Evolutionary conservation across 1,140 invertebrate species (phyloP), one percentile per base, ranked within the genome.

Genomic region (Drosophila willistoni): DNA sequence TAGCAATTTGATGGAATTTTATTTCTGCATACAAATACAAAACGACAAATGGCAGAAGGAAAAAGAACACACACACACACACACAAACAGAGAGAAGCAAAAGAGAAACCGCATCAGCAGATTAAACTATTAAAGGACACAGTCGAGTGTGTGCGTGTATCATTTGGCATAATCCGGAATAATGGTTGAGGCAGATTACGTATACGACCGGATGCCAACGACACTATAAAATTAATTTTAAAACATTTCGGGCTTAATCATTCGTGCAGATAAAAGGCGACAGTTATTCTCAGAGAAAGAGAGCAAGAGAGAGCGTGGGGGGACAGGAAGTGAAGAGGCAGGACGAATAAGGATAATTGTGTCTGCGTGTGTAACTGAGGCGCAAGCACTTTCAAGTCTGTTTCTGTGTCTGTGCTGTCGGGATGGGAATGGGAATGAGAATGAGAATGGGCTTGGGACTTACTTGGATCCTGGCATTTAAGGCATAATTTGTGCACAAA

Each of bases 171-270:
- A 51, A 51, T 51, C 44, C 59, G 63, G 60, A 19, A 71, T 68
- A 85, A 86, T 86, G 78, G 65, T n/a, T 47, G 67, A 14, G 25
- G 19, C 66, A 71, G 81, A 81, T 85, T 81, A 65, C 60, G 73
- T 72, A 69, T 69, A 73, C 64, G 69, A 54, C 51, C 39, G 39
- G 75, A 44, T 56, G 67, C 34, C 17, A 67, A 66, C 73, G 42
- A 64, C 70, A 71, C 85, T 84, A 89, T 87, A 78, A 89, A 87
- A 89, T 89, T 89, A 81, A 89, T 89, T 89, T 89, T 67, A 81
- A 83, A 82, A 89, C 81, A 89, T 77, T 89, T 72, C 54, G 63
- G 51, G 64, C 73, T 83, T 89, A 89, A 89, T 89, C 84, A 89
- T 89, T 89, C 69, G 77, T 73, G 79, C 85, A 83, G 77, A 89